Evolutionary conservation across 2,113 vertebrate species (phyloP).

Genomic region (Spilogale gracilis): DNA sequence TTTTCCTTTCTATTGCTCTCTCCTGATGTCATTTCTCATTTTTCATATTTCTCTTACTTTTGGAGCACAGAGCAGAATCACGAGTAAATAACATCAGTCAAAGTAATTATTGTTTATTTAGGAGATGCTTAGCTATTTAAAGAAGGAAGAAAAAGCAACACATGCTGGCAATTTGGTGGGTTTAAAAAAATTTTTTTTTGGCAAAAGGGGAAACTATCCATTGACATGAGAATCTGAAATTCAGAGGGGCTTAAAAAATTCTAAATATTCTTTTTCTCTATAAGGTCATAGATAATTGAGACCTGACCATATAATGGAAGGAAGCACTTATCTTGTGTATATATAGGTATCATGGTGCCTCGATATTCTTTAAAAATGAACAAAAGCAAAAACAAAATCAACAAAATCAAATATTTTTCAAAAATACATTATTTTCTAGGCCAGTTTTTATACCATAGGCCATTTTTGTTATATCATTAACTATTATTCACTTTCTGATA

Average conservation of each 20-base stretch:
- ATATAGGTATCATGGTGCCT: background rate
- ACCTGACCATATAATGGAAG: background rate
- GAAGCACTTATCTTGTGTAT: background rate
- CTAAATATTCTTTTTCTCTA: background rate
- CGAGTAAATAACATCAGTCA: background rate
- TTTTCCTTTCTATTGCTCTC: background rate
- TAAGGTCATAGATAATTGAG: background rate
- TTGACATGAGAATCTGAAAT: background rate
- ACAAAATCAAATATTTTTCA: background rate
- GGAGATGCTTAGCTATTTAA: background rate
- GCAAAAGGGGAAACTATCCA: background rate
- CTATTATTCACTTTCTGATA: background rate
- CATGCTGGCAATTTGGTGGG: background rate
- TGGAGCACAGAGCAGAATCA: background rate
- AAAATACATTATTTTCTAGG: background rate
- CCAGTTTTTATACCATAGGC: background rate
- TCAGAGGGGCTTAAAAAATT: background rate
- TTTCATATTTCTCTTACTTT: slow-evolving; percentile 35
- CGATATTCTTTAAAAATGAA: slow-evolving; percentile 36
- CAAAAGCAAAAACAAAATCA: background rate
- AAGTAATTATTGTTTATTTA: background rate
- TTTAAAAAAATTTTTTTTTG: background rate
- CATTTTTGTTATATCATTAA: background rate
- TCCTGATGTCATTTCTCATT: slow-evolving; percentile 28
- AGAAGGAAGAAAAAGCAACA: background rate